Evolutionary conservation across 2,113 vertebrate species (phyloP).

Genomic region (Eclectus roratus): DNA sequence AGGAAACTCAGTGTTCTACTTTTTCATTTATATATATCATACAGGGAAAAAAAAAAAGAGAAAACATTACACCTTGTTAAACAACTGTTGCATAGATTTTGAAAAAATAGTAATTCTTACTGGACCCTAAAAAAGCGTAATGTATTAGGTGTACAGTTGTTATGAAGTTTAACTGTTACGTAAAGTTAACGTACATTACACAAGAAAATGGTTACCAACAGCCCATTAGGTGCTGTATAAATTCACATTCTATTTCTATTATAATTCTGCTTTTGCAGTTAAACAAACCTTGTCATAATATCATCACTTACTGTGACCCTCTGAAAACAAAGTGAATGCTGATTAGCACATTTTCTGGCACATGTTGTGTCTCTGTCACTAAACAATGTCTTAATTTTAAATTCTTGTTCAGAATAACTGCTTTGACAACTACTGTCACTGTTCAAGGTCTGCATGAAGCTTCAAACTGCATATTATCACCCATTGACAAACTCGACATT

Average conservation of each 20-base stretch:
- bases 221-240: background rate
- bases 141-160: background rate
- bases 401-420: conserved; percentile 77
- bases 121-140: background rate
- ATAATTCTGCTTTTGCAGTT: conserved; percentile 38
- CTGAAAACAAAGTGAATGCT: conserved; percentile 62
- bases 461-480: conserved; percentile 83
- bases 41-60: background rate
- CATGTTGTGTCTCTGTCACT: conserved; percentile 76
- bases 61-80: background rate
- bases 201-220: background rate
- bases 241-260: conserved; percentile 8
- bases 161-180: background rate
- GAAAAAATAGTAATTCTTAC: background rate
- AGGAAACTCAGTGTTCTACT: background rate
- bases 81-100: background rate
- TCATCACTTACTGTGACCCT: conserved; percentile 51
- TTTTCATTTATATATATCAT: background rate
- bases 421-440: conserved; percentile 72
- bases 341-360: conserved; percentile 74
- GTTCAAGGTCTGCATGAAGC: conserved; percentile 77
- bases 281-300: conserved; percentile 73
- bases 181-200: background rate
- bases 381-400: conserved; percentile 83
- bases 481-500: conserved; percentile 82